Evolutionary conservation across 1,140 invertebrate genomes (phyloP).

Genomic region (Aphis craccivora): DNA sequence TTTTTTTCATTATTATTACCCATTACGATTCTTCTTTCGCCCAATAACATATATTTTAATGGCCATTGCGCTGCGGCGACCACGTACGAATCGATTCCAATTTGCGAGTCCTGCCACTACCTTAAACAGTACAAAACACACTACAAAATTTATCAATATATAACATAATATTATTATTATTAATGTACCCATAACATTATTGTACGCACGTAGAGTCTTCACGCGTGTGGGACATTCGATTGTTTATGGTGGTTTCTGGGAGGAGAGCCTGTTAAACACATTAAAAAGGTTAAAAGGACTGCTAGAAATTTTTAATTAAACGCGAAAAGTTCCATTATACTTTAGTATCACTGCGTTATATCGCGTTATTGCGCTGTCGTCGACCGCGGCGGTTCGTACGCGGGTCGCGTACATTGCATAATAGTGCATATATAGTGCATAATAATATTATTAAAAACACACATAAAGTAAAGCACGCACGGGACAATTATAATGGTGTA

Average conservation of each 20-base stretch:
- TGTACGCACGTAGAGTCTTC: neutral
- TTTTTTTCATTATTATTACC: neutral
- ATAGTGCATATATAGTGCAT: neutral
- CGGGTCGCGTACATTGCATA: neutral
- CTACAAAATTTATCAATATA: neutral
- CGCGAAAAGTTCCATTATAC: neutral
- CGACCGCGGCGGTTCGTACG: neutral
- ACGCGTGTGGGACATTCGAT: neutral
- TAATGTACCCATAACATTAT: neutral
- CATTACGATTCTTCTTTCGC: neutral
- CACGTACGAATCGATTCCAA: neutral
- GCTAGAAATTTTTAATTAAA: constrained; percentile 7
- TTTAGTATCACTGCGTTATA: neutral
- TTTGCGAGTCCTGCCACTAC: neutral
- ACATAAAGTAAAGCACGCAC: neutral
- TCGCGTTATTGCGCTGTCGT: neutral
- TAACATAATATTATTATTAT: neutral
- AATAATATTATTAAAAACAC: neutral
- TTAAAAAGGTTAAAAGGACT: neutral
- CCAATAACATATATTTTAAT: too few relatives aligned
- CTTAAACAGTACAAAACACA: neutral
- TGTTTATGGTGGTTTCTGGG: neutral
- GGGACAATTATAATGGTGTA: neutral
- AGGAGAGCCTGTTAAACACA: neutral
- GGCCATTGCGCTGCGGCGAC: neutral